Conservation (phyloP, 2,113 vertebrate genomes). For the Hippocampus comes region DNA sequence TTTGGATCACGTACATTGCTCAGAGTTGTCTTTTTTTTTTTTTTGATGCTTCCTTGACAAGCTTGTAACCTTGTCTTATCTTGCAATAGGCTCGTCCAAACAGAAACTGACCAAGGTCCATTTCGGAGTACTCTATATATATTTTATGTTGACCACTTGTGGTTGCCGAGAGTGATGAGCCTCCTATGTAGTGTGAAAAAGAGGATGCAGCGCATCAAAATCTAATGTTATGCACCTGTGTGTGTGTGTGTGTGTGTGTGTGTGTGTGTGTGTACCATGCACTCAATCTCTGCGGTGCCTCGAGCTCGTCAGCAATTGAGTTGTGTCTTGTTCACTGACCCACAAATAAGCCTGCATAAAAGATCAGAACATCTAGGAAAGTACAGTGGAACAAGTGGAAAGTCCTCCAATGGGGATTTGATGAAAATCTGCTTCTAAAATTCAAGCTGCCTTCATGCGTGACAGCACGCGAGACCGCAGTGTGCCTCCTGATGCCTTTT, state of each 20-base stretch:
- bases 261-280: conserved; percentile 18
- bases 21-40: background rate
- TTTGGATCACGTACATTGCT: conserved; percentile 11
- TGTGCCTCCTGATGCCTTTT: background rate
- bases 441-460: background rate
- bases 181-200: conserved; percentile 20
- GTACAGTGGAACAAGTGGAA: background rate
- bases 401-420: conserved; percentile 13
- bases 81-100: background rate
- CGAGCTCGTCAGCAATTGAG: conserved; percentile 56
- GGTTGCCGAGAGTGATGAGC: conserved; percentile 23
- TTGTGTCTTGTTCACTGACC: conserved; percentile 47
- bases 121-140: background rate
- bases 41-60: background rate
- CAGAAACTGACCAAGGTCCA: background rate
- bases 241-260: conserved; percentile 11
- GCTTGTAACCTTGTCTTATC: background rate
- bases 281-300: conserved; percentile 34
- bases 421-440: conserved; percentile 2
- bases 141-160: conserved; percentile 52
- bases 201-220: conserved; percentile 26
- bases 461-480: background rate
- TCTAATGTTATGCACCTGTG: conserved; percentile 34
- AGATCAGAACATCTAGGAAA: conserved; percentile 23
- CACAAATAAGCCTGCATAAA: conserved; percentile 48